Conservation (phyloP, 2,888 invertebrate genomes). For the Auanema sp. region DNA sequence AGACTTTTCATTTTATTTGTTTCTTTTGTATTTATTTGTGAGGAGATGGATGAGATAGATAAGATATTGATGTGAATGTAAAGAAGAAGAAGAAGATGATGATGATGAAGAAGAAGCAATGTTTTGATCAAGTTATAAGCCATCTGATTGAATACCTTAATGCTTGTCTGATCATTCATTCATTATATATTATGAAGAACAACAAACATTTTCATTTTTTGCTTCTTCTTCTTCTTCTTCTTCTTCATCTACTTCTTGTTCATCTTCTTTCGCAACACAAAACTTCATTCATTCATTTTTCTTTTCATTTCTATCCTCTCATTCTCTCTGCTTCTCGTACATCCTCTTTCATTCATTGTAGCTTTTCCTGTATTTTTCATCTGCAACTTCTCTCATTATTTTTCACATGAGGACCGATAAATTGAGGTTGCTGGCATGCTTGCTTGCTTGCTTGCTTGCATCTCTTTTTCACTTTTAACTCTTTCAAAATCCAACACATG, state of each 20-base stretch:
- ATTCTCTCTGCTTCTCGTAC: neutral
- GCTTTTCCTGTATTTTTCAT: neutral
- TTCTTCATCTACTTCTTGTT: constrained; percentile 9
- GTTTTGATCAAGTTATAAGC: too few species aligned
- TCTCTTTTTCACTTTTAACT: constrained; percentile 6
- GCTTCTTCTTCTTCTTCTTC: constrained; percentile 10
- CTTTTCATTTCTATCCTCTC: neutral
- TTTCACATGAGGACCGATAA: neutral
- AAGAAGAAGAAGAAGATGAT: too few species aligned
- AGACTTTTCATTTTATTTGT: constrained; percentile 6
- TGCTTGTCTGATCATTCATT: neutral
- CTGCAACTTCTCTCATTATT: neutral
- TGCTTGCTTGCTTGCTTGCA: constrained; percentile 1
- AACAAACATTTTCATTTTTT: constrained; percentile 10
- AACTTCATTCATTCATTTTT: constrained; percentile 8
- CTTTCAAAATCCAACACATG: neutral
- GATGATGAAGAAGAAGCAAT: too few species aligned
- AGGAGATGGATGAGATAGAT: neutral
- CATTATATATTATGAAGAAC: constrained; percentile 6
- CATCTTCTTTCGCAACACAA: constrained; percentile 3
- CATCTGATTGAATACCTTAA: too few species aligned
- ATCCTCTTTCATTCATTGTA: constrained; percentile 1
- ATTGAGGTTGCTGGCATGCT: neutral
- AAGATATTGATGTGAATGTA: too few species aligned
- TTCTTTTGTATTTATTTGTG: neutral